phyloP scores from a whole-genome alignment of 2,797 vertebrate genomes.

The Glyptemys insculpta region DNA sequence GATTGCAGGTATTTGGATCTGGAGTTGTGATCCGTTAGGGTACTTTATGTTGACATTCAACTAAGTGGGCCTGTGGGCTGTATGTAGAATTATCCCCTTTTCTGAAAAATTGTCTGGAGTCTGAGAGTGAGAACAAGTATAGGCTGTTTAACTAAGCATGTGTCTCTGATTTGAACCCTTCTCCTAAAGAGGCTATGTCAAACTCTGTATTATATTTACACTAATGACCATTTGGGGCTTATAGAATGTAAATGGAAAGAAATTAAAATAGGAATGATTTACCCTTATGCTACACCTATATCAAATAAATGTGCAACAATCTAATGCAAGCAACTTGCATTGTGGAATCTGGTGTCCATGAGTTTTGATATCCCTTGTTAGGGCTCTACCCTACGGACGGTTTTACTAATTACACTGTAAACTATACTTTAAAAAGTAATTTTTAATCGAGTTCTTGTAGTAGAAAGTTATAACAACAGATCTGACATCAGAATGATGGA shows the following conservation, averaged over 20 bases:
- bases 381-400: background rate
- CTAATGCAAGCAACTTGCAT: background rate
- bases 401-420: conserved; percentile 51
- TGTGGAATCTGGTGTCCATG: background rate
- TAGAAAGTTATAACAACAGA: conserved; percentile 42
- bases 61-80: background rate
- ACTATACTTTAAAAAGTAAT: conserved; percentile 51
- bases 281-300: background rate
- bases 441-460: conserved; percentile 43
- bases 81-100: background rate
- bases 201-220: background rate
- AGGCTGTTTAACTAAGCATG: background rate
- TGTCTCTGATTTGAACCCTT: background rate
- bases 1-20: background rate
- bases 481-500: conserved; percentile 14
- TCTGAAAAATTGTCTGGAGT: background rate
- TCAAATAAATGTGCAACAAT: background rate
- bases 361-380: background rate
- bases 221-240: background rate
- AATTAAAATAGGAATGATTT: background rate
- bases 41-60: background rate
- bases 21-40: background rate
- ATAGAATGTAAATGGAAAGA: background rate
- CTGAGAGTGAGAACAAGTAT: no score
- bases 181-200: background rate